Evolutionary conservation across 2,113 vertebrate genomes (phyloP).

Genomic region (Mesocricetus auratus): DNA sequence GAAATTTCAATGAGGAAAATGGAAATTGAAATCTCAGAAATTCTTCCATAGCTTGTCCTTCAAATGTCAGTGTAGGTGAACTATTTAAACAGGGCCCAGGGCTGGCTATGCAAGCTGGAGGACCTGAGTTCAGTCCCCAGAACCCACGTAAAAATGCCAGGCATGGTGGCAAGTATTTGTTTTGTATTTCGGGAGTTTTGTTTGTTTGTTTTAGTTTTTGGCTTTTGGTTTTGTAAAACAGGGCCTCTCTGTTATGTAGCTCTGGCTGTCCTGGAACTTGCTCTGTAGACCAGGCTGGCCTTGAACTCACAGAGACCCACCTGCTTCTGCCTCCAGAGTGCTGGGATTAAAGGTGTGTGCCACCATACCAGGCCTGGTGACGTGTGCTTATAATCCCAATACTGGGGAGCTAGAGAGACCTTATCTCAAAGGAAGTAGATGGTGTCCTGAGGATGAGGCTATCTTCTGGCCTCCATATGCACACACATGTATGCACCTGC

Average conservation of each 20-base stretch:
- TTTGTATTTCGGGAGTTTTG: not conserved
- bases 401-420: not conserved
- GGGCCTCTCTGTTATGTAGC: no score
- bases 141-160: not conserved
- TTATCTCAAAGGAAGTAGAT: not conserved
- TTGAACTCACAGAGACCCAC: not conserved
- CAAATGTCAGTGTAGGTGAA: not conserved
- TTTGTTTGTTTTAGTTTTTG: not conserved
- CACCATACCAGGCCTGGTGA: not conserved
- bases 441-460: not conserved
- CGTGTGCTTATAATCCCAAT: not conserved
- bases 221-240: not conserved
- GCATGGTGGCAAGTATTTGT: no score
- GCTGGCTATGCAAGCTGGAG: not conserved
- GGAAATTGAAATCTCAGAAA: conserved; percentile 23
- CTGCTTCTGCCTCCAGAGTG: not conserved
- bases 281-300: not conserved
- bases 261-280: not conserved
- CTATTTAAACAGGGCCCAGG: not conserved
- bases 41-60: conserved; percentile 8
- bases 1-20: conserved; percentile 33
- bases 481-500: not conserved
- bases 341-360: not conserved
- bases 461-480: no score
- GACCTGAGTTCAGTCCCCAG: not conserved